Percentiles rank a stretch among this genome's conserved stretches.
Evolutionary conservation across 2,113 vertebrate genomes (phyloP).

Genomic region (Charina bottae): DNA sequence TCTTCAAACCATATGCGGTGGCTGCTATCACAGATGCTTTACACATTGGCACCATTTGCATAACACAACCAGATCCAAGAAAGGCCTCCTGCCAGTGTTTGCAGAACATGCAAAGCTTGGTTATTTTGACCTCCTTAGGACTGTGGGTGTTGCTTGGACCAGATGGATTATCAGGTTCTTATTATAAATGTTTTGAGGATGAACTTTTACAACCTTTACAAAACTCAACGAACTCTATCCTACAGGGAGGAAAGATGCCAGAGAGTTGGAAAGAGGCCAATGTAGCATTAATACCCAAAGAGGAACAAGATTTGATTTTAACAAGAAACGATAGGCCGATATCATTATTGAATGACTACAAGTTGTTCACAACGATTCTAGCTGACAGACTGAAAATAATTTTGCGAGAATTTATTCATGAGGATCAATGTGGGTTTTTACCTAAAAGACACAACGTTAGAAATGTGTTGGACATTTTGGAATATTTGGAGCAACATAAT

Average conservation of each 20-base stretch:
- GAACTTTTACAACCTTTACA: background rate
- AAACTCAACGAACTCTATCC: background rate
- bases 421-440: background rate
- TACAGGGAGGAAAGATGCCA: background rate
- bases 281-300: background rate
- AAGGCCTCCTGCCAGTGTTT: background rate
- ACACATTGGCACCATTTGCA: background rate
- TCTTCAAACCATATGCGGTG: background rate
- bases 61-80: background rate
- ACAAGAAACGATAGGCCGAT: no score
- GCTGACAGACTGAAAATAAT: background rate
- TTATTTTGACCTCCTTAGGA: background rate
- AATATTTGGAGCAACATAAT: background rate
- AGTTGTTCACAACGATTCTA: background rate
- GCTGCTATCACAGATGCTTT: background rate
- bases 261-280: background rate
- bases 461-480: background rate
- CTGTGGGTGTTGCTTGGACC: background rate
- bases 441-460: background rate
- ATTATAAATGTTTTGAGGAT: background rate
- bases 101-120: background rate
- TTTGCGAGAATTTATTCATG: background rate
- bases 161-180: background rate
- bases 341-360: no score
- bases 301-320: background rate